Conservation (phyloP, 2,113 vertebrate species). For the Chaetodon auriga region DNA sequence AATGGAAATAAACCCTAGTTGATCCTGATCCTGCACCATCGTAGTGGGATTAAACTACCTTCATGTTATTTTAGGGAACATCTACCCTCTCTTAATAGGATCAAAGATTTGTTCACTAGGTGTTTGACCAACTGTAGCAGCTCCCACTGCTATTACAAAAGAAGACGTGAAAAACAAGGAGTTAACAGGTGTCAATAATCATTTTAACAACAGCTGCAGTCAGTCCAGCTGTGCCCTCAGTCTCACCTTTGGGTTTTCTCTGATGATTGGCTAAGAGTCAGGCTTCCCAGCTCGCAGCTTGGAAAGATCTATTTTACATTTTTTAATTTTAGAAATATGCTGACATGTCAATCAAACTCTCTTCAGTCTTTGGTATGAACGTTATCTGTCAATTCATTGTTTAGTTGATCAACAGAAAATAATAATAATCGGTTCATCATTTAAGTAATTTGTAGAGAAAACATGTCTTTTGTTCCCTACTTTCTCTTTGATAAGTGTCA, state of each 20-base stretch:
- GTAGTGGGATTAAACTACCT: constrained; percentile 46
- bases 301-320: neutral
- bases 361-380: too few species aligned
- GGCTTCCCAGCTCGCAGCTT: too few species aligned
- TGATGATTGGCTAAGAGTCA: too few species aligned
- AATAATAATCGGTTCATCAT: neutral
- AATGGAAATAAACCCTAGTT: constrained; percentile 19
- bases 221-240: neutral
- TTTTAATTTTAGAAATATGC: neutral
- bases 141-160: neutral
- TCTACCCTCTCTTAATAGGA: constrained; percentile 58
- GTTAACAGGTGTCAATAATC: neutral
- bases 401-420: neutral
- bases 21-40: constrained; percentile 4
- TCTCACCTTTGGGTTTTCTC: neutral
- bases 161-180: too few species aligned
- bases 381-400: neutral
- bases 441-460: neutral
- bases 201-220: neutral
- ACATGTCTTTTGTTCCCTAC: neutral
- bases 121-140: constrained; percentile 29
- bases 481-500: too few species aligned
- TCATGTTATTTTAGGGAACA: constrained; percentile 58
- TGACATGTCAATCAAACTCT: neutral
- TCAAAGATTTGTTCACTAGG: constrained; percentile 32